These are phyloP conservation scores for Engystomops pustulosus DNA, from an alignment of 2,113 vertebrate species.

Conservation along the genomic window DNA sequence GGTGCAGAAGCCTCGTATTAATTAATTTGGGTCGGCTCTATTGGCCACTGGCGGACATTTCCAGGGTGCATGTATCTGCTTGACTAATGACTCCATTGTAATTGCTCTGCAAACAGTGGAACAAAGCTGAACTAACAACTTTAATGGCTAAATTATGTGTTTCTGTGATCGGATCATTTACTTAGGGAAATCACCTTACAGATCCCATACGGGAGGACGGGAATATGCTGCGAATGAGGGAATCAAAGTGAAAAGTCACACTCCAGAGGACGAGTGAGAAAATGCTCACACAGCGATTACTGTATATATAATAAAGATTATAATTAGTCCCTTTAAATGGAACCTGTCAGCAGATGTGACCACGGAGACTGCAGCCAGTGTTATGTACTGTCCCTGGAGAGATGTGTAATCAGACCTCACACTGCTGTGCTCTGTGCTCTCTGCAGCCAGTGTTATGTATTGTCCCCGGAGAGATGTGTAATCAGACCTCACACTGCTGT, in stretches of 20 bases:
- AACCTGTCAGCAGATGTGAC: too few species aligned
- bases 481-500: too few species aligned
- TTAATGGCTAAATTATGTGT: slow-evolving; percentile 36
- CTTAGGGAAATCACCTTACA: slow-evolving; percentile 4
- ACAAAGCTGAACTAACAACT: slow-evolving; percentile 38
- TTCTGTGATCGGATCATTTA: neutral
- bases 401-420: too few species aligned
- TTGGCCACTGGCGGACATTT: slow-evolving; percentile 8
- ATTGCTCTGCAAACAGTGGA: slow-evolving; percentile 34
- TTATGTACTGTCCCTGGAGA: too few species aligned
- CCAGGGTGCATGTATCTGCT: neutral
- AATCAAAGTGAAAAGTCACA: neutral
- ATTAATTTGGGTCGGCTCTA: neutral
- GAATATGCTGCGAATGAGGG: neutral
- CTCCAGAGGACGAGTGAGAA: neutral
- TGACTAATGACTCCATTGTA: slow-evolving; percentile 36
- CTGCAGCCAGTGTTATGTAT: too few species aligned
- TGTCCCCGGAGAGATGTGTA: too few species aligned
- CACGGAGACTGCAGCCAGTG: too few species aligned
- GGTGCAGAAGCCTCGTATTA: neutral
- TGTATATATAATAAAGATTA: too few species aligned
- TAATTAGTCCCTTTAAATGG: too few species aligned
- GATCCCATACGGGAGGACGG: neutral
- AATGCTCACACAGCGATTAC: neutral
- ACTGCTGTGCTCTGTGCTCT: too few species aligned